These are phyloP conservation scores for Callyntrura guangdongensis DNA, from an alignment of 2,888 invertebrate genomes.

Conservation along the genomic window DNA sequence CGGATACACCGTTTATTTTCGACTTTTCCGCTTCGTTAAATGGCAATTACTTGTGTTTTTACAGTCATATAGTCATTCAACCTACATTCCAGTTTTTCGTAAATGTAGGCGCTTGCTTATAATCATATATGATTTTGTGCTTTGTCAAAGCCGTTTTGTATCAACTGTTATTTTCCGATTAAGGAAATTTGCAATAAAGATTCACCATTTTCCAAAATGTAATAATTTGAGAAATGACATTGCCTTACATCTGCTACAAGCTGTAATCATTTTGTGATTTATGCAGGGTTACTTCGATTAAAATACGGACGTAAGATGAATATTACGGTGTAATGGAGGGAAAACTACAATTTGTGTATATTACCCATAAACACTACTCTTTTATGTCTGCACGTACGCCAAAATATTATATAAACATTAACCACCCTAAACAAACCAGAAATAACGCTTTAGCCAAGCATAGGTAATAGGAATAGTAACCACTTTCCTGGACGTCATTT, in stretches of 20 bases:
- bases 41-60: conserved; percentile 7
- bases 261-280: conserved; percentile 63
- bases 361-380: no score
- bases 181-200: conserved; percentile 50
- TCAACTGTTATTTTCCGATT: conserved; percentile 61
- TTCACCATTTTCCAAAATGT: conserved; percentile 35
- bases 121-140: neutral
- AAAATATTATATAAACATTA: no score
- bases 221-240: conserved; percentile 58
- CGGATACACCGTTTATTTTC: conserved; percentile 46
- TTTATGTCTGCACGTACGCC: no score
- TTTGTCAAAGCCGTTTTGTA: neutral
- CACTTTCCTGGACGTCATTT: conserved; percentile 59
- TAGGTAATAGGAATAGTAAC: no score
- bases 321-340: no score
- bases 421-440: no score
- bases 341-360: no score
- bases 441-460: no score
- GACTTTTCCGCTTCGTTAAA: conserved; percentile 68
- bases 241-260: neutral
- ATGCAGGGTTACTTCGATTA: neutral
- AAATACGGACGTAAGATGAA: no score
- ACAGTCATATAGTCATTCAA: neutral
- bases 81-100: no score
- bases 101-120: no score